These are phyloP conservation scores for Drosophila neoperkinsi DNA, from an alignment of 2,888 invertebrate species.

Conservation along the genomic window DNA sequence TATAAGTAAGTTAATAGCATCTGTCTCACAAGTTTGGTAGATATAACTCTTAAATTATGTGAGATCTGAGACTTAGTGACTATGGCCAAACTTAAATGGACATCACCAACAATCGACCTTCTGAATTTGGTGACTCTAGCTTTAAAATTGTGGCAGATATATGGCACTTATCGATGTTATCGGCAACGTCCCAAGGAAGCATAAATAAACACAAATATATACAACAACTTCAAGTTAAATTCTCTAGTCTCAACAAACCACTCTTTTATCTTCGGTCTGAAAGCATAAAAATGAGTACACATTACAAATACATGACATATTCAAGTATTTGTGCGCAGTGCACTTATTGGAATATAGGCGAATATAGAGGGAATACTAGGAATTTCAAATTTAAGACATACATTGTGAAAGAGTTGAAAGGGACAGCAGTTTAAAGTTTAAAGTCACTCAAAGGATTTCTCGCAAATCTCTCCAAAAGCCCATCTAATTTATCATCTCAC, in stretches of 20 bases:
- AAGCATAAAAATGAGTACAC: background rate
- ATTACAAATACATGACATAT: background rate
- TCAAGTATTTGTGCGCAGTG: background rate
- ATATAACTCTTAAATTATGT: background rate
- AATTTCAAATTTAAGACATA: constrained; percentile 1
- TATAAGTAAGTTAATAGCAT: background rate
- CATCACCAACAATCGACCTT: background rate
- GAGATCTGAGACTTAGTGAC: background rate
- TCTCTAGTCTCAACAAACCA: background rate
- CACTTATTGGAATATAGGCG: background rate
- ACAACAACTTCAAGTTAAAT: background rate
- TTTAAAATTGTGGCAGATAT: background rate
- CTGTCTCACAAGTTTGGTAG: background rate
- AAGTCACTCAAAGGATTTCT: constrained; percentile 22
- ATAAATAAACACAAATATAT: background rate
- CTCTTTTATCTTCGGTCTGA: too few species aligned
- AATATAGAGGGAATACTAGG: constrained; percentile 4
- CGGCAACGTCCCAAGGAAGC: background rate
- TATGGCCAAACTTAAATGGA: background rate
- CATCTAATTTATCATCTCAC: constrained; percentile 48
- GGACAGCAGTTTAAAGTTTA: constrained; percentile 6
- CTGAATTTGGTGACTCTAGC: background rate
- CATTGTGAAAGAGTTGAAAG: constrained; percentile 31
- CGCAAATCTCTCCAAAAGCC: constrained; percentile 37
- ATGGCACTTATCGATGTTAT: background rate